phyloP scores from a whole-genome alignment of 2,113 vertebrate species.

The Mesitornis unicolor region DNA sequence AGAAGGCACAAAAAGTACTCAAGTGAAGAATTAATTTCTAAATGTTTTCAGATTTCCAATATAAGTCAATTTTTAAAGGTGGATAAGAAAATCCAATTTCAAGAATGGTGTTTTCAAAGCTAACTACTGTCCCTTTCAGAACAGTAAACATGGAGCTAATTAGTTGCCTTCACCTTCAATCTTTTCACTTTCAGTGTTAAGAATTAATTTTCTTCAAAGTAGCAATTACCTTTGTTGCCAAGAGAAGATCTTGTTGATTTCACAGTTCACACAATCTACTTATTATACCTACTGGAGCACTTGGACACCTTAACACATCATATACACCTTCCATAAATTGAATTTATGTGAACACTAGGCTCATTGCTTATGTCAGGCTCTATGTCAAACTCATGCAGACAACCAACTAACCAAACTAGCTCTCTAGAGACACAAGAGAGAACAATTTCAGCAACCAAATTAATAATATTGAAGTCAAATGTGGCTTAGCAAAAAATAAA shows the following conservation, averaged over 20 bases:
- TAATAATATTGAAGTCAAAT: neutral
- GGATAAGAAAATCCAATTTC: neutral
- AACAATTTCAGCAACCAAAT: neutral
- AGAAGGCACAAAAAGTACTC: neutral
- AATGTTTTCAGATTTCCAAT: neutral
- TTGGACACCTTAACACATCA: neutral
- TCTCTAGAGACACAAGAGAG: neutral
- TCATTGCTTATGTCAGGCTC: rapidly evolving
- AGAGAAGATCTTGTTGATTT: neutral
- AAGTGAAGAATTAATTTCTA: neutral
- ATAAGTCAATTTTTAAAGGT: neutral
- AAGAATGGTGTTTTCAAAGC: neutral
- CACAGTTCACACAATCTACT: neutral
- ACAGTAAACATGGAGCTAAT: neutral
- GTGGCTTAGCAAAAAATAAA: neutral
- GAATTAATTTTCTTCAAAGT: neutral
- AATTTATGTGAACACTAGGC: neutral
- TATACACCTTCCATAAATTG: neutral
- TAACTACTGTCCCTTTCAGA: neutral
- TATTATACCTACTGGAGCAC: neutral
- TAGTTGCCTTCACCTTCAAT: neutral
- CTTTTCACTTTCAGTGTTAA: neutral
- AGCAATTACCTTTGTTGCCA: neutral
- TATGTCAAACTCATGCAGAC: neutral
- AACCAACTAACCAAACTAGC: neutral